phyloP scores from a whole-genome alignment of 1,140 invertebrate species.

The Halictus rubicundus region DNA sequence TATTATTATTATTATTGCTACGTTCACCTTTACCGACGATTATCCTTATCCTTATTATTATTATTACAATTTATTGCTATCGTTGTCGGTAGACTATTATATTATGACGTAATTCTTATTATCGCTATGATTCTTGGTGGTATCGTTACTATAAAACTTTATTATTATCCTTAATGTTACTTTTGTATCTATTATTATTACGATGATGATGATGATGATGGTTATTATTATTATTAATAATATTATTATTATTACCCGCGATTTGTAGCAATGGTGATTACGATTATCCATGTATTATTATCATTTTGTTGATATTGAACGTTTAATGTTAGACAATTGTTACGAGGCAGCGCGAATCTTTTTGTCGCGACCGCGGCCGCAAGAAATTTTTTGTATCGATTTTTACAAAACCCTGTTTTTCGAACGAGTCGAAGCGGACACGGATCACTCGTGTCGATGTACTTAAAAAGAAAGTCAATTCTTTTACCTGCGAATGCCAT shows the following conservation, averaged over 20 bases:
- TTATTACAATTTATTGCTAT: conserved; percentile 58
- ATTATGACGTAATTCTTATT: conserved; percentile 27
- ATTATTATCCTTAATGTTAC: conserved; percentile 61
- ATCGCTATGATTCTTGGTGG: conserved; percentile 36
- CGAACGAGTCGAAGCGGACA: conserved; percentile 1
- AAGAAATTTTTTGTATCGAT: conserved; percentile 37
- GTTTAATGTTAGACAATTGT: conserved; percentile 24
- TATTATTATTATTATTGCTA: conserved; percentile 56
- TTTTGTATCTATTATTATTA: conserved; percentile 52
- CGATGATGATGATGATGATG: conserved; percentile 14
- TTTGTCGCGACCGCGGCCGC: neutral
- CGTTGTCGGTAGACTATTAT: conserved; percentile 43
- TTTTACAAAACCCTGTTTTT: conserved; percentile 37
- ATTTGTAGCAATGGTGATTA: conserved; percentile 31
- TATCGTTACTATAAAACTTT: conserved; percentile 45
- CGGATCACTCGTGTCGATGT: conserved; percentile 44
- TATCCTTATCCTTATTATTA: conserved; percentile 52
- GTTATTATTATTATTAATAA: conserved; percentile 60
- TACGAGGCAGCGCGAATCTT: conserved; percentile 26
- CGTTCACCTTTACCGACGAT: conserved; percentile 50
- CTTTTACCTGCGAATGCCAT: neutral
- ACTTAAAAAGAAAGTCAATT: conserved; percentile 33
- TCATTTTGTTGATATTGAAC: conserved; percentile 33
- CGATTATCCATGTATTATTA: conserved; percentile 31
- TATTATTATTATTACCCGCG: conserved; percentile 48